Evolutionary conservation across 1,140 invertebrate genomes (phyloP).

Genomic region (Drosophila azteca): DNA sequence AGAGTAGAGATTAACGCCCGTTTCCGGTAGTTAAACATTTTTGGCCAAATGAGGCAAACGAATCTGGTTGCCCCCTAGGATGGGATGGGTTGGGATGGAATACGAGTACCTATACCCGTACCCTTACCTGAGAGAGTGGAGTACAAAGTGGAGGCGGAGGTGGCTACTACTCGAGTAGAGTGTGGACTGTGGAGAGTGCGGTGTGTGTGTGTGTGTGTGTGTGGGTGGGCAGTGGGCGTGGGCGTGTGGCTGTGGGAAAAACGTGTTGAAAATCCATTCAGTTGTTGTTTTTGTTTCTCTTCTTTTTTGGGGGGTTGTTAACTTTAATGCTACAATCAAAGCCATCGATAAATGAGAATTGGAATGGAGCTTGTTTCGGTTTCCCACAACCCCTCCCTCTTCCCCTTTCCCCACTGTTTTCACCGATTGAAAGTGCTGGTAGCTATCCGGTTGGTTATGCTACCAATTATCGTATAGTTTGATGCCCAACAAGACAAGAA

Average conservation of each 20-base stretch:
- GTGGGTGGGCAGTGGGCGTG: not conserved
- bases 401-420: too few relatives aligned
- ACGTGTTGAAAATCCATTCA: slow-evolving; percentile 35
- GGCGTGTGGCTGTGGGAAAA: slow-evolving; percentile 29
- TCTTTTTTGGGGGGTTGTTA: slow-evolving; percentile 30
- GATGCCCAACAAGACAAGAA: slow-evolving; percentile 15
- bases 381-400: not conserved
- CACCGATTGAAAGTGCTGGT: not conserved
- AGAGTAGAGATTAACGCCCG: slow-evolving; percentile 68
- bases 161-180: not conserved
- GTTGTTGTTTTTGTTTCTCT: not conserved
- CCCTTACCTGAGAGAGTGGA: too few relatives aligned
- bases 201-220: slow-evolving; percentile 8
- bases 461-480: slow-evolving; percentile 25
- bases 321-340: slow-evolving; percentile 38
- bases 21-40: slow-evolving; percentile 67
- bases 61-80: slow-evolving; percentile 23
- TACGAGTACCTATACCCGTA: too few relatives aligned
- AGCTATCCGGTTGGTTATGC: not conserved
- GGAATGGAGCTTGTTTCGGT: slow-evolving; percentile 11
- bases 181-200: not conserved
- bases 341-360: slow-evolving; percentile 32
- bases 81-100: not conserved
- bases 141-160: not conserved
- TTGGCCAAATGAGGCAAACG: slow-evolving; percentile 50